These are phyloP conservation scores for Brachypodius melanocephalos DNA, from an alignment of 2,113 vertebrate species.

Conservation along the genomic window DNA sequence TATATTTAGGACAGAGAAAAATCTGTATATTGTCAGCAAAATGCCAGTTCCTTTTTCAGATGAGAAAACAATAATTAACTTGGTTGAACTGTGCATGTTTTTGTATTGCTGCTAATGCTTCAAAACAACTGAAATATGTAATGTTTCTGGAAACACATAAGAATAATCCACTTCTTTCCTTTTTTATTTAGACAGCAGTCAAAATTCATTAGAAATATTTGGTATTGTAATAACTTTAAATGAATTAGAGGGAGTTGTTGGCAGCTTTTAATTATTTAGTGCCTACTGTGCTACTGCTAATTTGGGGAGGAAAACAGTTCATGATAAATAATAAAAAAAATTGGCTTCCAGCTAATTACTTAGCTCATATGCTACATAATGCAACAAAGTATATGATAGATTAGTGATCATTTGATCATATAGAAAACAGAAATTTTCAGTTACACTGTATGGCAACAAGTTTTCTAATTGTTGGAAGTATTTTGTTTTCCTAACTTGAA, in stretches of 20 bases:
- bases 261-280: background rate
- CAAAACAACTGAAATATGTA: background rate
- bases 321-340: background rate
- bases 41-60: background rate
- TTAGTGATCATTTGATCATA: background rate
- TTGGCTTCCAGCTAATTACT: constrained; percentile 5
- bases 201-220: background rate
- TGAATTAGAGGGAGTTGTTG: background rate
- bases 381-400: background rate
- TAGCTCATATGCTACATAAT: background rate
- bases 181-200: background rate
- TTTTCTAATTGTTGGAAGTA: background rate
- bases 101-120: background rate
- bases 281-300: background rate
- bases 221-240: background rate
- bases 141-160: background rate
- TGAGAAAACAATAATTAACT: background rate
- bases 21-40: background rate
- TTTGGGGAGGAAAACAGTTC: background rate
- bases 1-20: background rate
- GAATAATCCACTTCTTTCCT: background rate
- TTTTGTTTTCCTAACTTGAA: background rate
- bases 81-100: background rate
- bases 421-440: background rate
- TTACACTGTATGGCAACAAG: background rate